Percentiles rank a stretch among this genome's conserved stretches.
Conservation (phyloP, 2,113 vertebrate species). For the Porphyrio hochstetteri region DNA sequence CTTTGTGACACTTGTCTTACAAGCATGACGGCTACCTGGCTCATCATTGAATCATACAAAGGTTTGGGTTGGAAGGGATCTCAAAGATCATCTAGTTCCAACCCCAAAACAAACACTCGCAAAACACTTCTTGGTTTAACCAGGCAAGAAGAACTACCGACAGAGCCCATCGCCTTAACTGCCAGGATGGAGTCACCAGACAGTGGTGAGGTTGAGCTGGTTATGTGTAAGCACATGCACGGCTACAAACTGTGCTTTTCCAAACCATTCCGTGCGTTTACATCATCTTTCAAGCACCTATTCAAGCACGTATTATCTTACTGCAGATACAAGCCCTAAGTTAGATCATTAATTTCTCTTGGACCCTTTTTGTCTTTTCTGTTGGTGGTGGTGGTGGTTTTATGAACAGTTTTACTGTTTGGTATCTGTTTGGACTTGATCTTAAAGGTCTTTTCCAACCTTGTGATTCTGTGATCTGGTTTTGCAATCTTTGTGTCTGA, state of each 20-base stretch:
- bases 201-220: background rate
- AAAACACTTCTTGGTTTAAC: constrained; percentile 33
- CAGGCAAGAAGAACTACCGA: background rate
- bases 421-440: too few species aligned
- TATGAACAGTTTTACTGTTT: background rate
- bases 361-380: background rate
- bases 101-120: background rate
- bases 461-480: too few species aligned
- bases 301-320: background rate
- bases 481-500: background rate
- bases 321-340: background rate
- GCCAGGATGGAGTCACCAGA: background rate
- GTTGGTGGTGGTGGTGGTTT: background rate
- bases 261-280: background rate
- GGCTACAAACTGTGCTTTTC: background rate
- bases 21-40: background rate
- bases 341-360: background rate
- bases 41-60: background rate
- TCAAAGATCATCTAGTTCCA: too few species aligned
- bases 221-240: background rate
- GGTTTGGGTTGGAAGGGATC: too few species aligned
- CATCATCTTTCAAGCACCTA: background rate
- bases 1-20: background rate
- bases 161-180: background rate
- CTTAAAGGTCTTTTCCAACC: too few species aligned